Percentiles rank a stretch among this genome's conserved stretches.
phyloP scores from a whole-genome alignment of 2,113 vertebrate species.

The Microtus oregoni region DNA sequence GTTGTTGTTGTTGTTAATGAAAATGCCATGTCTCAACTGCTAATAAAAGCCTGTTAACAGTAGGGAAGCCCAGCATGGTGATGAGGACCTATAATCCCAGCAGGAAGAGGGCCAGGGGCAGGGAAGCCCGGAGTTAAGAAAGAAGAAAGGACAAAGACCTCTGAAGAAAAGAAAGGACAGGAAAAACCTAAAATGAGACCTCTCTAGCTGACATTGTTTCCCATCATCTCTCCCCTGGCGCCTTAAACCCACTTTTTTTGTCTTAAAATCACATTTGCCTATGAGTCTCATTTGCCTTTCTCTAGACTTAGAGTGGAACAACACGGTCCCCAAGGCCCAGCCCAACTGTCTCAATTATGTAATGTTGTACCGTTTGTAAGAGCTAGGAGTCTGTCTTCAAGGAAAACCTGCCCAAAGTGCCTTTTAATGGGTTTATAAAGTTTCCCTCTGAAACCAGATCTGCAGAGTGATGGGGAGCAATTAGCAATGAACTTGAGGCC shows the following conservation, averaged over 20 bases:
- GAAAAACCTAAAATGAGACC: too few relatives aligned
- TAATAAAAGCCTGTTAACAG: conserved; percentile 23
- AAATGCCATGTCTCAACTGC: not conserved
- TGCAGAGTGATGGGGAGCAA: conserved; percentile 58
- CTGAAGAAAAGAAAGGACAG: not conserved
- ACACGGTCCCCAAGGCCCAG: conserved; percentile 21
- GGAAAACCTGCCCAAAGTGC: conserved; percentile 65
- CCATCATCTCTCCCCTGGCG: not conserved
- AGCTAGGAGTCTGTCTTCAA: conserved; percentile 45
- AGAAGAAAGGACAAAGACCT: not conserved
- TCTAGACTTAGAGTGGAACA: conserved; percentile 18
- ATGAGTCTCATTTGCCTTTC: conserved; percentile 14
- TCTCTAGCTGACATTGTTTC: conserved; percentile 15
- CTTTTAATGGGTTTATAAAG: conserved; percentile 67
- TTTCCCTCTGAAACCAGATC: conserved; percentile 72
- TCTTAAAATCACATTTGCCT: conserved; percentile 45
- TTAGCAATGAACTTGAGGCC: conserved; percentile 67
- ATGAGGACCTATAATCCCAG: not conserved
- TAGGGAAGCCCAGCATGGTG: not conserved
- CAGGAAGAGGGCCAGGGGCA: not conserved
- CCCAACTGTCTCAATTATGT: conserved; percentile 57
- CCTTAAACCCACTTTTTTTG: not conserved
- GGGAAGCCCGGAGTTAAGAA: not conserved
- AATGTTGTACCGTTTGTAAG: conserved; percentile 54
- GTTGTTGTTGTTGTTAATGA: not conserved